Base-by-base conservation (phyloP, 53 echinoderm and acorn worm species). In the Apostichopus leukothele region DNA sequence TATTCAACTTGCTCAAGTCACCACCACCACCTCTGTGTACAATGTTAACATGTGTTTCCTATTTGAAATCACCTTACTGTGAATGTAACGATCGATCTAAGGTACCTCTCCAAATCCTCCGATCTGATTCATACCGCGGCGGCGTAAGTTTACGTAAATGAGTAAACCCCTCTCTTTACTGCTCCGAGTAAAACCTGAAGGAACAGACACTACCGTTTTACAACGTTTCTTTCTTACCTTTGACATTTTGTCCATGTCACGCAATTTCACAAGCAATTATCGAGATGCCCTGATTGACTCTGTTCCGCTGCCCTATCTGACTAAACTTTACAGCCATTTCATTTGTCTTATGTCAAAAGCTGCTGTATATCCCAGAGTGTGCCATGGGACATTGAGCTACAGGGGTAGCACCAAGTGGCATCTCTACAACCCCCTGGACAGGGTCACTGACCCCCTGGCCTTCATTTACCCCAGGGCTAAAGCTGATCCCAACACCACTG, bases 201-300 rank as follows among this genome's bases (percentile, higher is more conserved):
- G 63, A 63, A 63, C 12, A 16, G 63, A 63, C 63, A 16, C 63
- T 63, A 63, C 63, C 63, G 63, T 63, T 16, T 63, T 63, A 11
- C 63, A 63, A 7, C 59, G n/a, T 50, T n/a, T 59, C 79, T 53
- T 57, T 81, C 23, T 79, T 81, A 81, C 81, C 81, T 81, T 59
- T 81, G 81, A 81, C 81, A 81, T 81, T 81, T 81, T 4, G n/a
- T 59, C 53, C 81, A 81, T 54, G 81, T 81, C 81, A 81, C 81
- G 81, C 81, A 81, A 81, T 81, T 81, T 81, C 81, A 81, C 81
- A 81, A 81, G 59, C 81, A 59, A 81, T 81, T 59, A 81, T 59
- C 5, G 21, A 81, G 59, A 81, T 5, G 59, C 55, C 22, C 81
- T 59, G 9, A 81, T 59, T 59, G 53, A 81, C 81, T 52, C 18